phyloP scores from a whole-genome alignment of 2,797 vertebrate genomes.

The Brachyalestes nurse region DNA sequence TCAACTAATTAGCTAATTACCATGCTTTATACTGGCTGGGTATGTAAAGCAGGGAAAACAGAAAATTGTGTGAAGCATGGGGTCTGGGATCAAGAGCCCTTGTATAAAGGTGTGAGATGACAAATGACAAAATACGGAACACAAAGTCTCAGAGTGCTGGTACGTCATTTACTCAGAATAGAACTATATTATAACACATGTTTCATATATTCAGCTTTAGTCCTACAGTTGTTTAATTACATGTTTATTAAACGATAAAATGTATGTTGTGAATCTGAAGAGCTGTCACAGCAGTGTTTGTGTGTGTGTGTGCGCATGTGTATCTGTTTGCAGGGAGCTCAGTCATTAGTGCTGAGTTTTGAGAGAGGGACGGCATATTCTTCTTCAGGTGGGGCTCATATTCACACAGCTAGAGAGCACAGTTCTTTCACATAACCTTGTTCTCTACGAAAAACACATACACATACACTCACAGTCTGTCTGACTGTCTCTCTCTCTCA shows the following conservation, averaged over 20 bases:
- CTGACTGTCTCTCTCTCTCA: background rate
- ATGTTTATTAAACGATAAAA: background rate
- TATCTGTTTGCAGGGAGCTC: too few species aligned
- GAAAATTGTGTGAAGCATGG: too few species aligned
- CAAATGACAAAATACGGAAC: too few species aligned
- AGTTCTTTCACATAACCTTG: background rate
- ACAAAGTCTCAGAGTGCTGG: too few species aligned
- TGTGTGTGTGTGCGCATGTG: conserved; percentile 24
- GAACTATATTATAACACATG: background rate
- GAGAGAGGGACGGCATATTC: conserved; percentile 10
- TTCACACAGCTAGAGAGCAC: too few species aligned
- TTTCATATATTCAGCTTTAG: conserved; percentile 1
- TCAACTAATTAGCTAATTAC: too few species aligned
- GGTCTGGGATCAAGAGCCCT: too few species aligned
- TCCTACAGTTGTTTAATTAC: background rate
- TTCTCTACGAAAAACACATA: background rate
- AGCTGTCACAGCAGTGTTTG: too few species aligned
- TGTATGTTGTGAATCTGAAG: conserved; percentile 5
- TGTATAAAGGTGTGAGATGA: background rate
- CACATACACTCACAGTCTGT: conserved; percentile 10
- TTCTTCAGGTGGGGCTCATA: conserved; percentile 1
- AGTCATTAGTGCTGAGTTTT: too few species aligned
- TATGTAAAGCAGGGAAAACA: too few species aligned
- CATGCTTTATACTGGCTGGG: too few species aligned
- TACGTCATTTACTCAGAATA: too few species aligned